Base-by-base conservation (phyloP, 1,140 invertebrate genomes). In the Drosophila tropicalis region DNA sequence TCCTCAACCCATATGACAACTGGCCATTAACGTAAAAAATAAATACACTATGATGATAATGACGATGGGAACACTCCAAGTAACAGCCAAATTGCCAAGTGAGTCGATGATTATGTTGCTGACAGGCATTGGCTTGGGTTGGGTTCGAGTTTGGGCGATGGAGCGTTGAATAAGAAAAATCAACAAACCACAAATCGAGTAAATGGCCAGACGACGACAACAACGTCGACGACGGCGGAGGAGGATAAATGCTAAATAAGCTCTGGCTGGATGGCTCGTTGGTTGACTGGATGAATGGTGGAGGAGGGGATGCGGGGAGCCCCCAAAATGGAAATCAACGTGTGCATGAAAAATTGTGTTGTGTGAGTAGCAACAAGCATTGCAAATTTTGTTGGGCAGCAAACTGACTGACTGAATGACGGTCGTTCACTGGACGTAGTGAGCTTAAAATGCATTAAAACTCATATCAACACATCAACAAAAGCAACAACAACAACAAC, bases 161-260 rank as follows among this genome's bases (percentile, higher is more conserved):
- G 65, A 79, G 76, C 76, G 76, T 79, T 79, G 76, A 79, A 79
- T 79, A 77, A 72, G 76, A 79, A 79, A 79, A 79, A 79, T 79
- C 76, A 79, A 79, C 76, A 79, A 79, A 73, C 76, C 76, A 79
- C 76, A 79, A 79, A 79, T 79, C 76, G 76, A 61, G 62, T 57
- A 62, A 77, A 22, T 64, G 56, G 72, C 36, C 56, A 51, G 47
- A 75, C 73, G 72, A 65, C 60, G 62, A 66, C 34, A 61, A 15
- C 22, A 3, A 22, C 22, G 22, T 22, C 22, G 22, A 22, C 22
- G 40, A 13, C n/a, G 44, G 44, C 15, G 25, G 32, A 1, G 13
- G 54, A 4, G 36, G 32, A 15, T 77, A 77, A 79, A 79, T 79
- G 76, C 76, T 79, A 79, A 79, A 79, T 79, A 79, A 78, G 78